Conservation (phyloP, 2,888 invertebrate genomes). For the Slavum lentiscoides region DNA sequence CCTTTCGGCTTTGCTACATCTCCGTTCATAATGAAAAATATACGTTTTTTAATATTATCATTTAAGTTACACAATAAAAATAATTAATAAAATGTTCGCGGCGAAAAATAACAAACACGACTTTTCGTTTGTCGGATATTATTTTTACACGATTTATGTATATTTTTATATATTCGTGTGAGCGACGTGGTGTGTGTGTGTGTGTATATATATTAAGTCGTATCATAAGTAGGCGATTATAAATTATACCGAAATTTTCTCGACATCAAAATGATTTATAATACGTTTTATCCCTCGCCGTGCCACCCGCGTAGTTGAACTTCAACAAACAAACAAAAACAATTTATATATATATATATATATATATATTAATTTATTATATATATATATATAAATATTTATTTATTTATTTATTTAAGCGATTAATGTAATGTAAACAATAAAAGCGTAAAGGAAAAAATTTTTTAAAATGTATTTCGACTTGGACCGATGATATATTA, state of each 20-base stretch:
- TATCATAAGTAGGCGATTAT: conserved; percentile 5
- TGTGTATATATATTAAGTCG: too few species aligned
- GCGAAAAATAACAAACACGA: neutral
- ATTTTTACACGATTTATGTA: conserved; percentile 18
- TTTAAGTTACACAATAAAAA: too few species aligned
- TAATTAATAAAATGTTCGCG: too few species aligned
- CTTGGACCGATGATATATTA: too few species aligned
- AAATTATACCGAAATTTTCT: conserved; percentile 29
- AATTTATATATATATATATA: neutral
- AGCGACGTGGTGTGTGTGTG: neutral
- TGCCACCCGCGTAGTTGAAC: conserved; percentile 16
- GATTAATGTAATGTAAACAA: conserved; percentile 5
- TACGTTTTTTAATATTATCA: too few species aligned
- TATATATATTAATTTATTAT: neutral
- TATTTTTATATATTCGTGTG: too few species aligned
- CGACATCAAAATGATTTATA: conserved; percentile 40
- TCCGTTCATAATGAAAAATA: too few species aligned
- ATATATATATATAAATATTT: neutral
- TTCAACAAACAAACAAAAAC: neutral
- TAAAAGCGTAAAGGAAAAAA: neutral
- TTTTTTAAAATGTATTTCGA: neutral
- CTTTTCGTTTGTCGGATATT: conserved; percentile 1
- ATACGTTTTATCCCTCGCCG: conserved; percentile 15
- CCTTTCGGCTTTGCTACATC: too few species aligned
- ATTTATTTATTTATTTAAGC: neutral